Conservation (phyloP, 2,797 vertebrate species). For the Pachyuromys duprasi region DNA sequence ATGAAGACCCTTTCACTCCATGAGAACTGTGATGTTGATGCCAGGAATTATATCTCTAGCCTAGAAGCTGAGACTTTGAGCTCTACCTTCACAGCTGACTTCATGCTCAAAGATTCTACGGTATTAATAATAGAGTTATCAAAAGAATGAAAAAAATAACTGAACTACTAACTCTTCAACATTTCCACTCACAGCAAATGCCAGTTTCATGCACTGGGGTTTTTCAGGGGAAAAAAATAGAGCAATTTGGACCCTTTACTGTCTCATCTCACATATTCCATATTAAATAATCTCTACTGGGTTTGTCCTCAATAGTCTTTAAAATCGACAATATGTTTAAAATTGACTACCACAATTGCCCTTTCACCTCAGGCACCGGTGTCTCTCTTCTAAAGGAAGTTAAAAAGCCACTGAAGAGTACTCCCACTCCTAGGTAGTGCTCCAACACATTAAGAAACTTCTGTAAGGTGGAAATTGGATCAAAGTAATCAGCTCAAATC, state of each 20-base stretch:
- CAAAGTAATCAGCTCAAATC: neutral
- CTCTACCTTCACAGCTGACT: neutral
- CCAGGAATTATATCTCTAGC: neutral
- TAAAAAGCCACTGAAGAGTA: neutral
- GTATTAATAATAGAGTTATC: neutral
- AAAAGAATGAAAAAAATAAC: neutral
- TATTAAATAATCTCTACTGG: neutral
- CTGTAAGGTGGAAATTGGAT: neutral
- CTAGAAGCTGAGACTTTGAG: neutral
- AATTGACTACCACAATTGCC: accelerated
- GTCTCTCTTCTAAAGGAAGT: neutral
- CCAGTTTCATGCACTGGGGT: neutral
- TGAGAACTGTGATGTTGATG: neutral
- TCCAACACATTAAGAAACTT: neutral
- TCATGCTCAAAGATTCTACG: neutral
- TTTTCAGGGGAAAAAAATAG: neutral
- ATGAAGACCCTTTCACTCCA: neutral
- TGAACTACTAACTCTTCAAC: neutral
- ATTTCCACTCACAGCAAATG: neutral
- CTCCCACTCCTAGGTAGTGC: neutral
- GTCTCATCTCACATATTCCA: neutral
- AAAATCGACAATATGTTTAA: neutral
- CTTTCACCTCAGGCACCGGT: neutral
- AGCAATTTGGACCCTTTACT: neutral
- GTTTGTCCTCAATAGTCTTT: neutral